Evolutionary conservation across 2,113 vertebrate genomes (phyloP).

Genomic region (Nestor notabilis): DNA sequence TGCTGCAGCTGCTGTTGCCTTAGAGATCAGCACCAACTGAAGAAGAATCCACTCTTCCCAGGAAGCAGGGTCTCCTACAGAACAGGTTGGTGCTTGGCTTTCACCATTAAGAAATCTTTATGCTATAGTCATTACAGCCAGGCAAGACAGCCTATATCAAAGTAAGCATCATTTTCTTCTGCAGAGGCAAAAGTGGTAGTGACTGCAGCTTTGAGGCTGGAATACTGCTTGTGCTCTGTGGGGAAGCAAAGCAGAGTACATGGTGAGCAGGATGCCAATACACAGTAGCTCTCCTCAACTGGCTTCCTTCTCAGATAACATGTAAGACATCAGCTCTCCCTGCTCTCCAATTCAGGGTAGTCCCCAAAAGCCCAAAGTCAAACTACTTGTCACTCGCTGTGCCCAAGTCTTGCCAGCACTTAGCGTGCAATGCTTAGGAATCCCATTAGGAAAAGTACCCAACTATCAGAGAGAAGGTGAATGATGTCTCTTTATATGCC

Average conservation of each 20-base stretch:
- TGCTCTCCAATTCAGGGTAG: neutral
- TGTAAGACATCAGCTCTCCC: neutral
- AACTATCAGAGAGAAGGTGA: neutral
- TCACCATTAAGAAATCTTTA: neutral
- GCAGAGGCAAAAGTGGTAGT: neutral
- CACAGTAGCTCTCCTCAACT: accelerated
- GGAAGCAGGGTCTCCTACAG: neutral
- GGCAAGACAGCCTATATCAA: neutral
- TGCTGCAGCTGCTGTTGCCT: neutral
- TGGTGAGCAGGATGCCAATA: accelerated
- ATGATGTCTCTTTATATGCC: neutral
- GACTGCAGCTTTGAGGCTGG: too few species aligned
- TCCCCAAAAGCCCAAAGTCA: neutral
- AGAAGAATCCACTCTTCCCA: neutral
- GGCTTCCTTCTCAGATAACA: neutral
- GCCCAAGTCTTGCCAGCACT: neutral
- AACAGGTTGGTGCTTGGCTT: neutral
- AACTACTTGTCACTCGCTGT: neutral
- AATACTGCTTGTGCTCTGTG: accelerated
- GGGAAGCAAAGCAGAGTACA: accelerated
- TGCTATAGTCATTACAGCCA: neutral
- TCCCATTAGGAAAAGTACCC: neutral
- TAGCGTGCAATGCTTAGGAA: neutral
- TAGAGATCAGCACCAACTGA: neutral
- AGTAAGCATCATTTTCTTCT: neutral